A percentile compares a stretch with the other conserved stretches of the same genome.
Conservation (phyloP, 2,113 vertebrate species). For the Ginglymostoma cirratum region DNA sequence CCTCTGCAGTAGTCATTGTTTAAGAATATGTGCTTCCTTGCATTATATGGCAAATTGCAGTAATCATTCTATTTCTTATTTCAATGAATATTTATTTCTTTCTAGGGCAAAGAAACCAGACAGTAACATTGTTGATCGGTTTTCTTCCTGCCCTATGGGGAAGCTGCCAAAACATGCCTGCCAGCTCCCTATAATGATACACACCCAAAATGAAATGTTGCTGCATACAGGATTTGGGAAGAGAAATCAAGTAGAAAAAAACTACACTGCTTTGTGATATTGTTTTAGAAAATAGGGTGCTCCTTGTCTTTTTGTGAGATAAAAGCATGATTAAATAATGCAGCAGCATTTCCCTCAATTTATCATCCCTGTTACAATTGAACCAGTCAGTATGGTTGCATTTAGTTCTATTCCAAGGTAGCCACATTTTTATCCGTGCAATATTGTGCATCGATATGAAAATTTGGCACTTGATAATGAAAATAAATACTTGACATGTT, state of each 20-base stretch:
- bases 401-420: not conserved
- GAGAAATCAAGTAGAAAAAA: not conserved
- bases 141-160: not conserved
- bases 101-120: not conserved
- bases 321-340: not conserved
- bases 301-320: not conserved
- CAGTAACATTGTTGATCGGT: not conserved
- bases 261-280: not conserved
- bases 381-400: not conserved
- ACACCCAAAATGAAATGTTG: not conserved
- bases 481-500: not conserved
- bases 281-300: not conserved
- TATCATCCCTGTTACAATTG: not conserved
- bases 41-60: too few species aligned
- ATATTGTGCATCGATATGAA: not conserved
- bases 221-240: not conserved
- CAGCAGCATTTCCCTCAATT: not conserved
- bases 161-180: not conserved
- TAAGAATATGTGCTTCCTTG: not conserved
- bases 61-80: not conserved
- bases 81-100: not conserved
- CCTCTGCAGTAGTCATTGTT: not conserved
- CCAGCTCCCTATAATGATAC: not conserved
- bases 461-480: not conserved
- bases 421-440: not conserved